Conservation (phyloP, 2,113 vertebrate genomes). For the Gymnogyps californianus region DNA sequence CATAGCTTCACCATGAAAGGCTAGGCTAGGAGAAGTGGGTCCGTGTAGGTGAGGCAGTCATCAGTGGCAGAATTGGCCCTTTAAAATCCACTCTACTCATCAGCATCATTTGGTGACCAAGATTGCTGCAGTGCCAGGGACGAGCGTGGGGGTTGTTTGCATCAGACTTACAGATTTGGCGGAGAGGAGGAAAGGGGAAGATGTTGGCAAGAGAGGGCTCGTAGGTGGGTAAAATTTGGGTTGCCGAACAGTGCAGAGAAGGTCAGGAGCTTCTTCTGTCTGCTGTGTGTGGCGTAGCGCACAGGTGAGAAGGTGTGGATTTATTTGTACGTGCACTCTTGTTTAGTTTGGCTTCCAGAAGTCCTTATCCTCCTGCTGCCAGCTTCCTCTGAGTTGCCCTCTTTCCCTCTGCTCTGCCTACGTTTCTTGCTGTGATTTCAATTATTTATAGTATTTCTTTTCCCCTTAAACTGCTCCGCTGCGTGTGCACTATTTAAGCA, state of each 20-base stretch:
- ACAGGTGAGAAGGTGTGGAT: background rate
- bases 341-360: background rate
- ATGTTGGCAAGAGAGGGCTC: background rate
- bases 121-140: background rate
- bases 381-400: background rate
- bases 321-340: background rate
- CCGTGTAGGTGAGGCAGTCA: background rate
- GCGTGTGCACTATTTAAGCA: background rate
- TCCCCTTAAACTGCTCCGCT: background rate
- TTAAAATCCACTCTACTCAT: background rate
- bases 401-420: slow-evolving; percentile 23
- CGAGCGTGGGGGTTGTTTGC: fast-evolving
- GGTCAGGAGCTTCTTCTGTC: background rate
- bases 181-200: background rate
- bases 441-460: slow-evolving; percentile 42
- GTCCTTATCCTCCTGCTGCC: background rate
- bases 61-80: background rate
- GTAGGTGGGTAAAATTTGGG: background rate
- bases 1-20: background rate
- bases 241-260: background rate
- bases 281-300: fast-evolving
- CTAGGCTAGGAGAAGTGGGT: background rate
- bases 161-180: background rate
- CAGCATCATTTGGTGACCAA: background rate
- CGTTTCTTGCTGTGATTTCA: slow-evolving; percentile 2